Conservation (phyloP, 2,888 invertebrate species). For the Alitta virens region DNA sequence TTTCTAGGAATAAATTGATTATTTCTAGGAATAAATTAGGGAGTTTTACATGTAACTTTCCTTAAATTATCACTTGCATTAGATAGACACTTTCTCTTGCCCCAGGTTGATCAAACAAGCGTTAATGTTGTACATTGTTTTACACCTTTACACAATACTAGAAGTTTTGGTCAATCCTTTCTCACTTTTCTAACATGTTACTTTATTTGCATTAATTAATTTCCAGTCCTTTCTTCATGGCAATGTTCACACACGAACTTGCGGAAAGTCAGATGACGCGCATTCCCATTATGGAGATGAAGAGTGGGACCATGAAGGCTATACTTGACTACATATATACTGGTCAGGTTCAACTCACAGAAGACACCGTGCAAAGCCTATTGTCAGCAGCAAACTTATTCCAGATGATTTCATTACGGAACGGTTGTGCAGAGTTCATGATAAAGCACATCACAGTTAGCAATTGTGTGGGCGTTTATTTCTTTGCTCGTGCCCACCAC, state of each 20-base stretch:
- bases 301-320: conserved; percentile 41
- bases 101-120: too few species aligned
- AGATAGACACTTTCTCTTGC: too few species aligned
- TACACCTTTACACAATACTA: too few species aligned
- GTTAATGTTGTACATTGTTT: too few species aligned
- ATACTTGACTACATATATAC: conserved; percentile 54
- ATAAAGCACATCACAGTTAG: conserved; percentile 46
- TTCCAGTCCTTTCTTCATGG: conserved; percentile 49
- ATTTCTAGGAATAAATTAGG: too few species aligned
- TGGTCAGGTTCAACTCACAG: conserved; percentile 40
- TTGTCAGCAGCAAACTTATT: conserved; percentile 54
- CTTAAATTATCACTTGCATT: too few species aligned
- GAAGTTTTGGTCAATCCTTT: too few species aligned
- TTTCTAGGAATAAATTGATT: too few species aligned
- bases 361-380: conserved; percentile 50
- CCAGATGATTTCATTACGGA: conserved; percentile 45
- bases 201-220: too few species aligned
- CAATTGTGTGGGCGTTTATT: conserved; percentile 53
- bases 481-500: conserved; percentile 53
- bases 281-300: conserved; percentile 47
- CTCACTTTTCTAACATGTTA: too few species aligned
- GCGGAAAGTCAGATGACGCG: conserved; percentile 44
- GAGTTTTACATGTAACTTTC: too few species aligned
- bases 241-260: conserved; percentile 49
- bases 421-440: conserved; percentile 54